Evolutionary conservation across 2,888 invertebrate genomes (phyloP).

Genomic region (Lasioglossum villosulum): DNA sequence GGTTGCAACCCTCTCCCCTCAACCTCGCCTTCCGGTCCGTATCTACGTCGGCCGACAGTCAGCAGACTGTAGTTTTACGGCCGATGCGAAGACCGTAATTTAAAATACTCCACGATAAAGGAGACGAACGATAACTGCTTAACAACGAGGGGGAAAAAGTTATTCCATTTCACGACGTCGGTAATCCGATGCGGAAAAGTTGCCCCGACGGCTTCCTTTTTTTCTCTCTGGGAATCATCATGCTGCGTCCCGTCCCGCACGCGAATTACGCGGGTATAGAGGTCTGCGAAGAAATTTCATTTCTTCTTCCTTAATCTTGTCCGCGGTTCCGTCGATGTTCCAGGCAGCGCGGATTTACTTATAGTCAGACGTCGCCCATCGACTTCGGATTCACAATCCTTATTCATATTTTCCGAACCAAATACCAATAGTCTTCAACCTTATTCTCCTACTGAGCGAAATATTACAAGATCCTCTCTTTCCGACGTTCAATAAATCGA

Average conservation of each 20-base stretch:
- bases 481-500: too few species aligned
- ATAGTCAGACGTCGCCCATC: background rate
- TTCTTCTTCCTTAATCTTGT: conserved; percentile 5
- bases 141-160: conserved; percentile 51
- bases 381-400: background rate
- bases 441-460: background rate
- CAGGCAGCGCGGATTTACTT: background rate
- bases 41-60: conserved; percentile 17
- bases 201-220: conserved; percentile 14
- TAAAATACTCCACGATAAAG: conserved; percentile 62
- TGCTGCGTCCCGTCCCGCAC: background rate
- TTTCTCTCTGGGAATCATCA: conserved; percentile 15
- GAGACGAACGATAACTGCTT: conserved; percentile 59
- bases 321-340: background rate
- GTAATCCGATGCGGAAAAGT: conserved; percentile 55
- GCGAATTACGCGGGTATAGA: conserved; percentile 21
- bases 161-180: conserved; percentile 53
- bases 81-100: conserved; percentile 60
- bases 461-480: background rate
- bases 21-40: background rate
- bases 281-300: conserved; percentile 6
- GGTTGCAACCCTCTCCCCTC: background rate
- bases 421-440: background rate
- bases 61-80: conserved; percentile 58
- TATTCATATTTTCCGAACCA: background rate